phyloP scores from a whole-genome alignment of 1,140 invertebrate genomes.

The Diploscapter pachys region DNA sequence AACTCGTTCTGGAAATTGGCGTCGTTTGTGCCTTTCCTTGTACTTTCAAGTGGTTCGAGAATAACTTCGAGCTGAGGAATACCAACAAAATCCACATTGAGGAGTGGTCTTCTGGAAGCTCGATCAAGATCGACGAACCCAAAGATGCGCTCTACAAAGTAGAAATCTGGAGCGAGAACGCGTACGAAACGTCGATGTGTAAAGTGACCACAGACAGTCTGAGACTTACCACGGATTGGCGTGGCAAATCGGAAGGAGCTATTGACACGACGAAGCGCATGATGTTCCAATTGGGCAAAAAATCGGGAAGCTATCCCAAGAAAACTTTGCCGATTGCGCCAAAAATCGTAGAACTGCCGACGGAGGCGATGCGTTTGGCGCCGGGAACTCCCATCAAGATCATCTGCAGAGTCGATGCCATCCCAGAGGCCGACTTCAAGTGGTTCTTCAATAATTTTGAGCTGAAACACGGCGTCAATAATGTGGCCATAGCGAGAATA shows the following conservation, averaged over 20 bases:
- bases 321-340: slow-evolving; percentile 45
- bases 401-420: slow-evolving; percentile 47
- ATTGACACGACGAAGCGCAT: slow-evolving; percentile 8
- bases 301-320: slow-evolving; percentile 19
- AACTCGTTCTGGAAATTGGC: slow-evolving; percentile 28
- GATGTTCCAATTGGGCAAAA: slow-evolving; percentile 32
- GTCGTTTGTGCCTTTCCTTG: slow-evolving; percentile 27
- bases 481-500: slow-evolving; percentile 40
- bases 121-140: no score
- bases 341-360: slow-evolving; percentile 37
- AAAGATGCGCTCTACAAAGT: no score
- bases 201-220: no score
- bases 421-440: slow-evolving; percentile 46
- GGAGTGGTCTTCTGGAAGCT: neutral
- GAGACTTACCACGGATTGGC: no score
- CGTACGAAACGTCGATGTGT: no score
- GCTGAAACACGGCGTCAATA: slow-evolving; percentile 38
- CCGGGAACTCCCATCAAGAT: slow-evolving; percentile 40
- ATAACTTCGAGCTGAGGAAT: slow-evolving; percentile 48
- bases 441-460: slow-evolving; percentile 55
- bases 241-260: no score
- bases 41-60: slow-evolving; percentile 45
- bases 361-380: slow-evolving; percentile 25
- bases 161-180: no score
- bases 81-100: neutral